Evolutionary conservation across 2,113 vertebrate species (phyloP), one percentile per base, ranked within the genome.

Genomic region (Microcebus murinus): DNA sequence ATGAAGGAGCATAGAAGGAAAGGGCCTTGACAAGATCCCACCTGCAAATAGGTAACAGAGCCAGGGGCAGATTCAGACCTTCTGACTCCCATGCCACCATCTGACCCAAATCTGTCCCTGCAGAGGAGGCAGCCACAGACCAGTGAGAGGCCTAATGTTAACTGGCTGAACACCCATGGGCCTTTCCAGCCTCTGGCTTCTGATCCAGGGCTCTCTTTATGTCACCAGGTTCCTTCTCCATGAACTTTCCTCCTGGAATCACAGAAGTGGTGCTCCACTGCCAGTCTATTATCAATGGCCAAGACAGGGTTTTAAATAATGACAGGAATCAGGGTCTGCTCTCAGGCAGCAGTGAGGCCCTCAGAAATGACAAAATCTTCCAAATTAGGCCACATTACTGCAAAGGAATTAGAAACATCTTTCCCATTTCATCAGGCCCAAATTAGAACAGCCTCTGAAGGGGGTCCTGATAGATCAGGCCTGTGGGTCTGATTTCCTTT

Each of bases 391-490:
- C 91, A 91, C 45, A 55, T 23, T 29, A 17, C 17, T 59, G 15
- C 48, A 42, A 91, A 55, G 68, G 63, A 92, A 57, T 79, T 76
- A 91, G 91, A 93, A 95, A 94, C 39, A 55, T 61, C 79, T 87
- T 92, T 83, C 80, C 95, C 95, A 59, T 96, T 80, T 67, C 79
- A 61, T 61, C 73, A 93, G 74, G 81, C 63, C 91, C 74, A 93
- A 96, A 93, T 96, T 91, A 97, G 94, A 96, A 84, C 61, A 95
- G 76, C n/a, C 57, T 86, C 79, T 70, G 36, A 87, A 94, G 84
- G 85, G 85, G 73, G 79, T 76, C 55, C 90, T 94, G 48, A 50
- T 82, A 97, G 61, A 88, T 65, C 63, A 76, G 86, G 76, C 67
- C 61, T 21, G 3, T 36, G 87, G 57, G 39, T 85, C 71, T 91